These are phyloP conservation scores for Sceloporus undulatus DNA, from an alignment of 2,113 vertebrate species.

Conservation along the genomic window DNA sequence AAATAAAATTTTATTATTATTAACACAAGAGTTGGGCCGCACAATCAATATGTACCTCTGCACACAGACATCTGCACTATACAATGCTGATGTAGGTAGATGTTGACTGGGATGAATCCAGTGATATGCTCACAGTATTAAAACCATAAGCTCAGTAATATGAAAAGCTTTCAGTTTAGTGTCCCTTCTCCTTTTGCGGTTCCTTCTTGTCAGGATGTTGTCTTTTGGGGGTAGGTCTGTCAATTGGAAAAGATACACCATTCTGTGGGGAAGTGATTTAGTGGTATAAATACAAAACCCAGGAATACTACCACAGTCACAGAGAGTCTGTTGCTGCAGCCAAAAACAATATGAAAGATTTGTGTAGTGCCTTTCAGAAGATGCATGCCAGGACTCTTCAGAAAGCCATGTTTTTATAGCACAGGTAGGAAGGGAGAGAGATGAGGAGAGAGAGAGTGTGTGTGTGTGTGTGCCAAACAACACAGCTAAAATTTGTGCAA, in stretches of 20 bases:
- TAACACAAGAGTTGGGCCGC: no score
- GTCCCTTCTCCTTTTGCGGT: constrained; percentile 15
- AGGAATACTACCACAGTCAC: not conserved
- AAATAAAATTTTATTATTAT: no score
- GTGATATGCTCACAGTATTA: not conserved
- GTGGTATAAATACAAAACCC: constrained; percentile 11
- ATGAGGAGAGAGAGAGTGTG: not conserved
- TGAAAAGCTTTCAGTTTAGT: not conserved
- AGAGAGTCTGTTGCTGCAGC: not conserved
- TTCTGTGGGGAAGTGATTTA: constrained; percentile 15
- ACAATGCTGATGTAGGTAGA: no score
- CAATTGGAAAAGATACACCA: constrained; percentile 22
- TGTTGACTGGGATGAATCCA: not conserved
- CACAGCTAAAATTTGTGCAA: not conserved
- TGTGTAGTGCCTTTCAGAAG: not conserved
- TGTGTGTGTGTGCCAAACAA: not conserved
- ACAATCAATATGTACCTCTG: no score
- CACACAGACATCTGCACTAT: no score
- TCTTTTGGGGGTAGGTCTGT: constrained; percentile 45
- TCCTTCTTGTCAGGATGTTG: constrained; percentile 11
- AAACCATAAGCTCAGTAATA: not conserved
- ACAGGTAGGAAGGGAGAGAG: constrained; percentile 13
- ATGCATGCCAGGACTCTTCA: not conserved
- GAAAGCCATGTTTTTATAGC: constrained; percentile 17
- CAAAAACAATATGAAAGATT: not conserved